phyloP scores from a whole-genome alignment of 2,797 vertebrate genomes.

The Balearica regulorum region DNA sequence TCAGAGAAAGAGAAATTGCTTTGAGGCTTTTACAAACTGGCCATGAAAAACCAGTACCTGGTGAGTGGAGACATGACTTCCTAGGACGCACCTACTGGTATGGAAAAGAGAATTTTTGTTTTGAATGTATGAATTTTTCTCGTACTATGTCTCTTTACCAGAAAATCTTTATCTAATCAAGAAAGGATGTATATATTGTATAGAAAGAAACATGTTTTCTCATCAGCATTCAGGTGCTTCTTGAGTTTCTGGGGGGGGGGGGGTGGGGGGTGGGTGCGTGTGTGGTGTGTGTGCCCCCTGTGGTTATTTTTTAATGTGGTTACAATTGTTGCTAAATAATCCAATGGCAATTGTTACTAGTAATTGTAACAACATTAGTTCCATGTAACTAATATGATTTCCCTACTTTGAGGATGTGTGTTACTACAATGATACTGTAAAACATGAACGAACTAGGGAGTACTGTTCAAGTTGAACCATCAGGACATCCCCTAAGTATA shows the following conservation, averaged over 20 bases:
- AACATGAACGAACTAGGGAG: neutral
- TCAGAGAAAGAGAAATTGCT: conserved; percentile 88
- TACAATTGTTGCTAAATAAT: neutral
- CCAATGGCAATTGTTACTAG: no score
- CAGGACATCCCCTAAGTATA: neutral
- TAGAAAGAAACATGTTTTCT: neutral
- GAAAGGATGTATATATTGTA: neutral
- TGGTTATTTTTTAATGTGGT: neutral
- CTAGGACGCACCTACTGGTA: conserved; percentile 90
- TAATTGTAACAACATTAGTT: neutral
- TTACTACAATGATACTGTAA: neutral
- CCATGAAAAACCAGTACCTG: conserved; percentile 87
- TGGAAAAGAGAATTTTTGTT: neutral
- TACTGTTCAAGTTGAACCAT: neutral
- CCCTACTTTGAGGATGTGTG: neutral
- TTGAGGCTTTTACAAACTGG: conserved; percentile 92
- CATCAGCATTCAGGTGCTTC: neutral
- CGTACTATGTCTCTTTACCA: neutral
- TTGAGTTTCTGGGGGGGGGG: neutral
- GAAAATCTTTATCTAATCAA: neutral
- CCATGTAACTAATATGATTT: neutral
- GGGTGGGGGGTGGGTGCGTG: no score
- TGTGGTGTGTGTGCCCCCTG: no score
- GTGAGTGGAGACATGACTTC: conserved; percentile 87
- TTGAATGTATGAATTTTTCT: neutral